phyloP scores from a whole-genome alignment of 1,140 invertebrate genomes.

The Ips nitidus region DNA sequence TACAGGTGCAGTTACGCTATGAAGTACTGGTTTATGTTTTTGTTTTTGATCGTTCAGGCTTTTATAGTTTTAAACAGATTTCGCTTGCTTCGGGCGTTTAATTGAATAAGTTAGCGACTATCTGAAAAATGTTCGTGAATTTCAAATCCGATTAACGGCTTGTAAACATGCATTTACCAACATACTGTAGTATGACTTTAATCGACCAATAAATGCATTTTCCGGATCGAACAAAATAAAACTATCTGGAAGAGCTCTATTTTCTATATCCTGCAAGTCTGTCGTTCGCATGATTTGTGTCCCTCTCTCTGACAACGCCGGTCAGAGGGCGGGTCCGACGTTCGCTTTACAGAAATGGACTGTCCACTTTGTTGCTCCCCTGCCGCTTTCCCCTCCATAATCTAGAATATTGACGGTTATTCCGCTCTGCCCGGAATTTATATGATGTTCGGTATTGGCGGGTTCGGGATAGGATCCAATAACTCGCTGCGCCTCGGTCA shows the following conservation, averaged over 20 bases:
- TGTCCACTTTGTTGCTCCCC: conserved; percentile 42
- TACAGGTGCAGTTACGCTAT: conserved; percentile 21
- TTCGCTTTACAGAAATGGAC: conserved; percentile 42
- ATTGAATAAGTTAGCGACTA: conserved; percentile 1
- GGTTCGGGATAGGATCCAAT: conserved; percentile 46
- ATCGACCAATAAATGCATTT: too few species aligned
- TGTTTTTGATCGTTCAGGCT: not conserved
- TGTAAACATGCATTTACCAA: too few species aligned
- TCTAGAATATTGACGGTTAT: conserved; percentile 45
- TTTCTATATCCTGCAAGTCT: conserved; percentile 5
- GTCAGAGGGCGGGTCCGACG: conserved; percentile 34
- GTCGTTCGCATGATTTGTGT: conserved; percentile 26
- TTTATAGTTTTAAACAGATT: not conserved
- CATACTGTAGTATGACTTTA: too few species aligned
- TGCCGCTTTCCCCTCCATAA: conserved; percentile 19
- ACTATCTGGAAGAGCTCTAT: not conserved
- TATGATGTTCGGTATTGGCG: conserved; percentile 47
- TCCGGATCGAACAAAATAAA: too few species aligned
- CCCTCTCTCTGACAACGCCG: conserved; percentile 22
- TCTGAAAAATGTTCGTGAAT: not conserved
- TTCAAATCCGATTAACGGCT: too few species aligned
- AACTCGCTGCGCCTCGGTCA: conserved; percentile 45
- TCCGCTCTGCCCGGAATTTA: conserved; percentile 44
- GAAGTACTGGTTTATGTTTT: conserved; percentile 6
- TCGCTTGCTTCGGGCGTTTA: not conserved